Evolutionary conservation across 2,888 invertebrate genomes (phyloP).

Genomic region (Philhelius pedissequus): DNA sequence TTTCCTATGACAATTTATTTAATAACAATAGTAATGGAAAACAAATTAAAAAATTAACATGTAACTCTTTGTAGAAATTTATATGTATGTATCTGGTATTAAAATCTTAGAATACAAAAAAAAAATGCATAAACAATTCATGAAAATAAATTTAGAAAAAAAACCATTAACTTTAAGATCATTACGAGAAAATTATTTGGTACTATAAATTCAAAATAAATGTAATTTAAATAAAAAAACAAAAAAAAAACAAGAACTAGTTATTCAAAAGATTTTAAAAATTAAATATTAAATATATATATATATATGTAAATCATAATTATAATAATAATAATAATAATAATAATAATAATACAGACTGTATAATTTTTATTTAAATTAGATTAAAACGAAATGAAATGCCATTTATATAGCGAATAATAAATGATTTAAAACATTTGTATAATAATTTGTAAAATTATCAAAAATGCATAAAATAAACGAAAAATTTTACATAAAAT

Average conservation of each 20-base stretch:
- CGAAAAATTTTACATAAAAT: conserved; percentile 60
- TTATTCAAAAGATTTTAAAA: conserved; percentile 45
- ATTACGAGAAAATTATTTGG: conserved; percentile 64
- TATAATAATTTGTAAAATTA: conserved; percentile 48
- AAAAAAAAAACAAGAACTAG: conserved; percentile 12
- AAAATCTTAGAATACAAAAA: conserved; percentile 32
- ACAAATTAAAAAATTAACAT: conserved; percentile 27
- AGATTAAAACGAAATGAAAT: conserved; percentile 58
- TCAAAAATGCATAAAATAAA: conserved; percentile 59
- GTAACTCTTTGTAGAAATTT: conserved; percentile 58
- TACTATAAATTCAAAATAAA: conserved; percentile 55
- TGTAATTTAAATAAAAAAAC: conserved; percentile 37
- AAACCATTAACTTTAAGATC: conserved; percentile 22
- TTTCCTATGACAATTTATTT: conserved; percentile 22
- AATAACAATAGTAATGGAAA: conserved; percentile 36
- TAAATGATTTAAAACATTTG: conserved; percentile 22
- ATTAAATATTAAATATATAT: not conserved
- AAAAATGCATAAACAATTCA: conserved; percentile 41
- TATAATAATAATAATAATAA: conserved; percentile 47
- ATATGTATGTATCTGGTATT: conserved; percentile 67
- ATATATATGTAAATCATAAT: conserved; percentile 42
- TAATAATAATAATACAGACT: conserved; percentile 56
- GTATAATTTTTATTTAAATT: conserved; percentile 65
- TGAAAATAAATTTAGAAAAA: conserved; percentile 25
- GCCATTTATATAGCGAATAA: conserved; percentile 68